Percentiles rank a stretch among this genome's conserved stretches.
These are phyloP conservation scores for Drosophila mauritiana DNA, from an alignment of 1,140 invertebrate genomes.

Conservation along the genomic window DNA sequence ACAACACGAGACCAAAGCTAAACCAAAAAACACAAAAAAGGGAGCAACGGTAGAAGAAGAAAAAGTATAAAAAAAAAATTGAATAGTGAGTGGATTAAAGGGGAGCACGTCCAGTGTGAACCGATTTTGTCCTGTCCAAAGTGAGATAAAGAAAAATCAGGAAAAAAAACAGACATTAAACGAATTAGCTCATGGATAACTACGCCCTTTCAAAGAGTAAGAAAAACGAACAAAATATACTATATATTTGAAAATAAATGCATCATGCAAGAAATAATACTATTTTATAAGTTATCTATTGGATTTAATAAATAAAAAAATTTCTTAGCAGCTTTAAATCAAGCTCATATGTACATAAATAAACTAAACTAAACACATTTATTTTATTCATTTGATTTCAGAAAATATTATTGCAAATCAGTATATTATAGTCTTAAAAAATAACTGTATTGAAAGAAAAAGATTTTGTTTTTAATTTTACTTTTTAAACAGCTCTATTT, in stretches of 20 bases:
- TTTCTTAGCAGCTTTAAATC: too few relatives aligned
- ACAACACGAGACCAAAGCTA: slow-evolving; percentile 51
- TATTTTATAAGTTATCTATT: too few relatives aligned
- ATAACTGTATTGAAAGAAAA: too few relatives aligned
- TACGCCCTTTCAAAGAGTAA: neutral
- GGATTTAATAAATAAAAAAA: too few relatives aligned
- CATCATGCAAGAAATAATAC: neutral
- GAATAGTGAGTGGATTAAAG: slow-evolving; percentile 7
- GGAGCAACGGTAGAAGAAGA: slow-evolving; percentile 13
- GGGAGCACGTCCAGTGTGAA: neutral
- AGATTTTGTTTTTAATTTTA: too few relatives aligned
- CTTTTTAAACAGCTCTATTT: slow-evolving; percentile 14
- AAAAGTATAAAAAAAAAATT: slow-evolving; percentile 16
- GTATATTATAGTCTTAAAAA: too few relatives aligned
- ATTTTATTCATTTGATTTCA: too few relatives aligned
- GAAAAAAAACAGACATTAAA: neutral
- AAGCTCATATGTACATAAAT: too few relatives aligned
- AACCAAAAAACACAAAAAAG: slow-evolving; percentile 22
- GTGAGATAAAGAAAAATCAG: neutral
- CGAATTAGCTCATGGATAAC: neutral
- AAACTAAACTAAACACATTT: too few relatives aligned
- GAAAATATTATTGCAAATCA: too few relatives aligned
- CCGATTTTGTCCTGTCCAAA: slow-evolving; percentile 6
- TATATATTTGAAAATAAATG: neutral
- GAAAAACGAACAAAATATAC: neutral